Percentiles rank a stretch among this genome's conserved stretches.
phyloP scores from a whole-genome alignment of 1,140 invertebrate species.

The Drosophila obscura region DNA sequence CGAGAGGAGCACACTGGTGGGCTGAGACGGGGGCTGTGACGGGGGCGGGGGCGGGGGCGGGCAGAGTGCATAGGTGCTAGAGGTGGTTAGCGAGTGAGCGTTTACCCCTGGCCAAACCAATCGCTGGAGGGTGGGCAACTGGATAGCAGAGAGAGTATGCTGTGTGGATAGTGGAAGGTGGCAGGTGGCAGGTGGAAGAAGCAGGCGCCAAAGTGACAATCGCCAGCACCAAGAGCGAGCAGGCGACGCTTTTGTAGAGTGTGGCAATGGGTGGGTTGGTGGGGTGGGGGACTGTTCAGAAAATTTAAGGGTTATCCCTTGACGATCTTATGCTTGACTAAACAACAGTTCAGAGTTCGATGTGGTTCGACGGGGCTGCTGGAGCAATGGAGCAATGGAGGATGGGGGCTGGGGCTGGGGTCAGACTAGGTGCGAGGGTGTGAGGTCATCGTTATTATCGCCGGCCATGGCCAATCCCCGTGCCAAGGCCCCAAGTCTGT shows the following conservation, averaged over 20 bases:
- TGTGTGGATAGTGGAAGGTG: too few relatives aligned
- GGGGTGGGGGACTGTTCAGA: conserved; percentile 49
- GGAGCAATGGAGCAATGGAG: too few relatives aligned
- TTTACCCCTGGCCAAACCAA: conserved; percentile 12
- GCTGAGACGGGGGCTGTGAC: not conserved
- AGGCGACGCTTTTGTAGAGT: not conserved
- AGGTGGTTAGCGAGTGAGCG: conserved; percentile 41
- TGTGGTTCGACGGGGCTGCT: conserved; percentile 15
- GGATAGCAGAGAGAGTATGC: too few relatives aligned
- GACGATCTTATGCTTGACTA: conserved; percentile 75
- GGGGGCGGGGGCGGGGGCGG: conserved; percentile 6
- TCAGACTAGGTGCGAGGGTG: not conserved
- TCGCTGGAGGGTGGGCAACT: conserved; percentile 22
- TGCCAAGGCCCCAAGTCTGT: conserved; percentile 24
- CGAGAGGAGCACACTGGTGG: not conserved
- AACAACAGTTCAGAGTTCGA: conserved; percentile 58
- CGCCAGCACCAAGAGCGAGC: conserved; percentile 30
- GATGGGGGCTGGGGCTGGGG: too few relatives aligned
- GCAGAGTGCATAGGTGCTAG: conserved; percentile 38
- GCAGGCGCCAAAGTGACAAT: conserved; percentile 69
- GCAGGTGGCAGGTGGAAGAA: too few relatives aligned
- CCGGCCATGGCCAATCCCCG: conserved; percentile 6
- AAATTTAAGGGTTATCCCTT: conserved; percentile 77
- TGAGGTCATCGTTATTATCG: conserved; percentile 51
- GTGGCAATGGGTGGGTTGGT: conserved; percentile 13